Base-by-base conservation (phyloP, 2,797 vertebrate species). In the Uromys caudimaculatus region DNA sequence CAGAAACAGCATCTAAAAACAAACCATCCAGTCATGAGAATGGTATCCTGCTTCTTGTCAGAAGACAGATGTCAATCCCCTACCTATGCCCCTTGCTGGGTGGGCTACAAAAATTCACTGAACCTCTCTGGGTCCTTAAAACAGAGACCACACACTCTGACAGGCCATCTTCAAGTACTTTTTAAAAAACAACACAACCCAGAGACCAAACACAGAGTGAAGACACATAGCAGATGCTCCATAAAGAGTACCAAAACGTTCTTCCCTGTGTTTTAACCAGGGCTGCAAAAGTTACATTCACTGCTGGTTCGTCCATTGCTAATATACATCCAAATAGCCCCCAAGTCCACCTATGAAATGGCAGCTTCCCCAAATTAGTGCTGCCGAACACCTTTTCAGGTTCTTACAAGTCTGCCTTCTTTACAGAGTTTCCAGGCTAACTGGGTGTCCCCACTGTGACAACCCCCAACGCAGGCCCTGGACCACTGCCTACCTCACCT, bases 301-400 rank as follows among this genome's bases (percentile, higher is more conserved):
- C 2, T 21, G 71, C 56, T 86, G 91, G 93, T n/a, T 27, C 52
- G 79, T 85, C 79, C 1, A 27, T 96, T 71, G 94, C 96, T 75
- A 89, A 56, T 27, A 83, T 8, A 0, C 35, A 11, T 12, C 76
- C 85, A 95, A 95, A 69, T 1, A 0, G 12, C 67, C 62, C 67
- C 50, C 0, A 6, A 44, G 0, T 64, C 75, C 38, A 44, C 0
- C 92, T 1, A 13, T 79, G 93, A 78, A 79, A 92, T 21, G 4
- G 24, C 96, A 4, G 82, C 64, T 44, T 23, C 76, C 77, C 41
- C n/a, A 92, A 86, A 21, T 16, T 71, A 24, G 23, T 1, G 89
- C 90, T 21, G 0, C 69, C 13, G 13, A 16, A 41, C 47, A 47
- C 47, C 50, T 2, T 0, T 2, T 10, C 79, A 27, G 71, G 27